Percentiles rank a stretch among this genome's conserved stretches.
These are phyloP conservation scores for Schizopygopsis pylzovi DNA, from an alignment of 2,797 vertebrate genomes.

Conservation along the genomic window DNA sequence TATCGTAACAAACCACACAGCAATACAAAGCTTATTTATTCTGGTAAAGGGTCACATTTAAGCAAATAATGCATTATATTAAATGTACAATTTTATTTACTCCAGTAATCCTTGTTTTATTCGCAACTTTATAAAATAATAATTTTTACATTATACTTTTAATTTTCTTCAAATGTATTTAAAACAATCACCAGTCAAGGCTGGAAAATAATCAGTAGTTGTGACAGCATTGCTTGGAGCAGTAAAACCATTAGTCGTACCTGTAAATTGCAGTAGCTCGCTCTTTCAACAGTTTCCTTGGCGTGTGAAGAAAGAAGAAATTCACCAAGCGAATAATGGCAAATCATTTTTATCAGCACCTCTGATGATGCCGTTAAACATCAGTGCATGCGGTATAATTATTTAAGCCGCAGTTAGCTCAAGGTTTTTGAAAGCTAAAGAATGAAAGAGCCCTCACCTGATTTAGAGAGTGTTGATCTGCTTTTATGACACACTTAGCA, in stretches of 20 bases:
- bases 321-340: conserved; percentile 40
- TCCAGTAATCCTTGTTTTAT: no score
- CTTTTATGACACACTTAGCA: conserved; percentile 80
- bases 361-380: conserved; percentile 53
- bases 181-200: not conserved
- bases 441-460: conserved; percentile 67
- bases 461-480: conserved; percentile 73
- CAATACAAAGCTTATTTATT: no score
- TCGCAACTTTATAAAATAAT: no score
- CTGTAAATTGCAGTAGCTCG: conserved; percentile 3
- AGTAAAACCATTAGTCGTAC: not conserved
- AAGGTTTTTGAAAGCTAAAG: conserved; percentile 59
- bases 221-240: conserved; percentile 34
- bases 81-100: no score
- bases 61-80: no score
- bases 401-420: conserved; percentile 50
- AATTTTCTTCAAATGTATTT: not conserved
- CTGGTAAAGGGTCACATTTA: no score
- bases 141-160: no score
- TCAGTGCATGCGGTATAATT: conserved; percentile 45
- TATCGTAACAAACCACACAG: no score
- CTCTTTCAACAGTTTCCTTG: conserved; percentile 45
- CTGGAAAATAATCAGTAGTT: conserved; percentile 51
- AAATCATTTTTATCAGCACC: conserved; percentile 31
- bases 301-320: conserved; percentile 49